These are phyloP conservation scores for Monodelphis domestica DNA, from an alignment of 2,797 vertebrate genomes.

Conservation along the genomic window DNA sequence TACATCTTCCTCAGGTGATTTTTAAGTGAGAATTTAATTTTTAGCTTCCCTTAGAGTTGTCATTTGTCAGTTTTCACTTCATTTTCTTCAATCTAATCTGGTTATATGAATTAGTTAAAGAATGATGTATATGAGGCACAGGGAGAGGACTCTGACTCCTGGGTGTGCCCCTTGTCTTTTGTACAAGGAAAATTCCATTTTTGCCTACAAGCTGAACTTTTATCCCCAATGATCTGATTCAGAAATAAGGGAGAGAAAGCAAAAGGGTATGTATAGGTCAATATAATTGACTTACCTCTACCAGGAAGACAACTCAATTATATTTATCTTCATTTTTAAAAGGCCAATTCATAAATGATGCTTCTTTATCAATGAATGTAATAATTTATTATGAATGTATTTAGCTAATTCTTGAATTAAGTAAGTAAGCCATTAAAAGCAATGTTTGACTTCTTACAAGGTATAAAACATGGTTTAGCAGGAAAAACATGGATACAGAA, in stretches of 20 bases:
- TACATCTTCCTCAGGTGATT: fast-evolving
- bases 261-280: fast-evolving
- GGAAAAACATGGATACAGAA: not conserved
- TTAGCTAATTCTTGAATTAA: not conserved
- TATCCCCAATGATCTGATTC: not conserved
- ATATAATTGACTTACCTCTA: fast-evolving
- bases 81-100: not conserved
- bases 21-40: not conserved
- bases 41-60: not conserved
- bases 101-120: not conserved
- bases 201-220: fast-evolving
- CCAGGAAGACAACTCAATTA: too few relatives aligned
- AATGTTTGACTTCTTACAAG: not conserved
- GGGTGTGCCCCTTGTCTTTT: not conserved
- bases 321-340: not conserved
- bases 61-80: not conserved
- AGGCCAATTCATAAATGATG: not conserved
- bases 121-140: not conserved
- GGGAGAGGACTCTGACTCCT: not conserved
- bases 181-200: fast-evolving
- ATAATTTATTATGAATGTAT: not conserved
- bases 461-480: not conserved
- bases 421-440: not conserved
- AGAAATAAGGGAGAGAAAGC: too few relatives aligned
- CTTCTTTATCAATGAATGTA: not conserved